Conservation (phyloP, 1,140 invertebrate species). For the Drosophila kohkoa region DNA sequence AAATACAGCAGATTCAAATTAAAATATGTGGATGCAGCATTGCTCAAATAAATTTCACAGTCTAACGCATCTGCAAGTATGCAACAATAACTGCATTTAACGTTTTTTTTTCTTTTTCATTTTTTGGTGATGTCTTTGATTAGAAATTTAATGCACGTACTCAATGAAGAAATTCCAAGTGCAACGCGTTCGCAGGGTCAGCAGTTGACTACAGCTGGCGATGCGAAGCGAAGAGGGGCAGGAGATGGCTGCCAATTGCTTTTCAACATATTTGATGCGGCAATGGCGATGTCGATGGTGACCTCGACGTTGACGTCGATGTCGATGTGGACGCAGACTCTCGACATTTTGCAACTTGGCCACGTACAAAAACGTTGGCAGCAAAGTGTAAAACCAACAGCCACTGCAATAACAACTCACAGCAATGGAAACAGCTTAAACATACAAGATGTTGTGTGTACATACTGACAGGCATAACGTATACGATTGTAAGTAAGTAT, state of each 20-base stretch:
- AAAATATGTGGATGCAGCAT: constrained; percentile 29
- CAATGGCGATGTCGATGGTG: constrained; percentile 19
- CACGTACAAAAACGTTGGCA: constrained; percentile 76
- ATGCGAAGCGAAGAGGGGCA: not conserved
- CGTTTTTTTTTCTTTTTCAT: constrained; percentile 42
- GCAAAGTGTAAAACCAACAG: constrained; percentile 76
- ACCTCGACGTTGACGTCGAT: constrained; percentile 45
- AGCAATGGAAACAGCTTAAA: constrained; percentile 54
- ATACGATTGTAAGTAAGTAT: constrained; percentile 55
- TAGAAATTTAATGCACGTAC: constrained; percentile 82
- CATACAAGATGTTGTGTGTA: constrained; percentile 60
- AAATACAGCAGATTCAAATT: constrained; percentile 54
- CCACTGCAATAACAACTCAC: constrained; percentile 43
- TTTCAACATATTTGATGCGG: constrained; percentile 83
- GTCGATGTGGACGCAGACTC: constrained; percentile 57
- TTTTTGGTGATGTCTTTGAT: constrained; percentile 65
- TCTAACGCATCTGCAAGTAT: constrained; percentile 58
- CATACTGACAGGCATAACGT: constrained; percentile 36
- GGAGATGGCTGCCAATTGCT: constrained; percentile 74
- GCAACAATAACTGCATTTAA: constrained; percentile 68
- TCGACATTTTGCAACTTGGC: constrained; percentile 81
- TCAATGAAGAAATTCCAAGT: constrained; percentile 83
- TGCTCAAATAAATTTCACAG: constrained; percentile 55
- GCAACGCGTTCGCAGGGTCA: constrained; percentile 76
- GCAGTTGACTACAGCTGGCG: constrained; percentile 19